A percentile compares a stretch with the other conserved stretches of the same genome.
These are phyloP conservation scores for Scomber colias DNA, from an alignment of 2,113 vertebrate genomes.

Conservation along the genomic window DNA sequence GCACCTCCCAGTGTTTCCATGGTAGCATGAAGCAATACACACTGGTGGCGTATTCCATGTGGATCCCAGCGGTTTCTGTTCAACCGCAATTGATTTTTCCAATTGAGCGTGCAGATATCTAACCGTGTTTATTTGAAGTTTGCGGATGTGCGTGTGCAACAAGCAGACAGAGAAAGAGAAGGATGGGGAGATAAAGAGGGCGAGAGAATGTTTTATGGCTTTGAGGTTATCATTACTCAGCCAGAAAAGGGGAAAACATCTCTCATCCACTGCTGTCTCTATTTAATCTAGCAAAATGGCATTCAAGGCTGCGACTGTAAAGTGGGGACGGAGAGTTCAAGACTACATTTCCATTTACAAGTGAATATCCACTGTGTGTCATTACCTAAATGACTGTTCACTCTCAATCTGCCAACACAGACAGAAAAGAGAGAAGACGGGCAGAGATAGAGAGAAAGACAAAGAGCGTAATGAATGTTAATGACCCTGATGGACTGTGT, in stretches of 20 bases:
- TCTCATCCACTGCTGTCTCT: constrained; percentile 31
- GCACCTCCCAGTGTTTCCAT: constrained; percentile 74
- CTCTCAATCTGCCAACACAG: constrained; percentile 2
- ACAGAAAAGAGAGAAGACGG: constrained; percentile 8
- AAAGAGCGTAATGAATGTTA: constrained; percentile 38
- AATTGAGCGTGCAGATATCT: constrained; percentile 19
- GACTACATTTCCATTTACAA: constrained; percentile 42
- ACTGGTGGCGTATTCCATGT: constrained; percentile 44
- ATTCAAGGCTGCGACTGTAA: constrained; percentile 32
- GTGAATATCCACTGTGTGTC: constrained; percentile 54
- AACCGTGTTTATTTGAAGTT: constrained; percentile 68
- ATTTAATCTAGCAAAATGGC: constrained; percentile 59
- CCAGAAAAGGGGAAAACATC: constrained; percentile 29
- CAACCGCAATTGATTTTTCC: constrained; percentile 63
- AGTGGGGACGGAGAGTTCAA: constrained; percentile 30
- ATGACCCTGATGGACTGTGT: not conserved
- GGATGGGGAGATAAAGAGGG: constrained; percentile 44
- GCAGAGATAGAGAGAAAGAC: constrained; percentile 8
- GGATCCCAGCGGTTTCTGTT: constrained; percentile 39
- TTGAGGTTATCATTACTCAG: constrained; percentile 44
- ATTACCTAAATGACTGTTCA: constrained; percentile 55
- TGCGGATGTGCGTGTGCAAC: constrained; percentile 36
- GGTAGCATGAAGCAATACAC: constrained; percentile 76
- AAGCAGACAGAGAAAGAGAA: not conserved
- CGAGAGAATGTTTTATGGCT: constrained; percentile 53